Conservation (phyloP, 2,888 invertebrate genomes). For the Nymphalis c-album region DNA sequence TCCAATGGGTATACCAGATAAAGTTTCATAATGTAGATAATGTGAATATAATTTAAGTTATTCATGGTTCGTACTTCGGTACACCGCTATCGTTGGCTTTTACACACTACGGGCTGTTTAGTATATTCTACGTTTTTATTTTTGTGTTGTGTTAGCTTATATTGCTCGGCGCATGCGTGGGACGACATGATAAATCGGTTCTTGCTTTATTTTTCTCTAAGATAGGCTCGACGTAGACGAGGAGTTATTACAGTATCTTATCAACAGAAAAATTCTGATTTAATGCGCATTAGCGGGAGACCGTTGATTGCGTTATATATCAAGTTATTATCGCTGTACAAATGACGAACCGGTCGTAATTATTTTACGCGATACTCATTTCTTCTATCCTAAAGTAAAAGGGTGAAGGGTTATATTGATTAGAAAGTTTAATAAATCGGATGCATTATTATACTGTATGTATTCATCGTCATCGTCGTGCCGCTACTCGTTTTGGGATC, state of each 20-base stretch:
- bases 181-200: slow-evolving; percentile 76
- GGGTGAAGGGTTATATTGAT: slow-evolving; percentile 27
- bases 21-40: slow-evolving; percentile 80
- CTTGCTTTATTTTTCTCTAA: slow-evolving; percentile 69
- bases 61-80: slow-evolving; percentile 70
- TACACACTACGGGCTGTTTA: slow-evolving; percentile 70
- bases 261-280: slow-evolving; percentile 57
- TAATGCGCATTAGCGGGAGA: slow-evolving; percentile 54
- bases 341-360: slow-evolving; percentile 42
- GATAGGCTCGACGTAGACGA: slow-evolving; percentile 70
- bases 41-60: slow-evolving; percentile 80
- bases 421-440: not conserved
- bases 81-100: slow-evolving; percentile 78
- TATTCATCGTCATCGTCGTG: slow-evolving; percentile 48
- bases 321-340: slow-evolving; percentile 31
- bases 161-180: slow-evolving; percentile 71
- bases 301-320: slow-evolving; percentile 48
- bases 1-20: slow-evolving; percentile 69
- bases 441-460: slow-evolving; percentile 1
- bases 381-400: slow-evolving; percentile 32
- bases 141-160: slow-evolving; percentile 71
- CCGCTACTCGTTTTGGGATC: slow-evolving; percentile 61
- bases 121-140: slow-evolving; percentile 59
- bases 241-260: slow-evolving; percentile 63
- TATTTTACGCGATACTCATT: slow-evolving; percentile 30